A percentile compares a stretch with the other conserved stretches of the same genome.
Evolutionary conservation across 2,113 vertebrate genomes (phyloP).

Genomic region (Poecilia latipinna): DNA sequence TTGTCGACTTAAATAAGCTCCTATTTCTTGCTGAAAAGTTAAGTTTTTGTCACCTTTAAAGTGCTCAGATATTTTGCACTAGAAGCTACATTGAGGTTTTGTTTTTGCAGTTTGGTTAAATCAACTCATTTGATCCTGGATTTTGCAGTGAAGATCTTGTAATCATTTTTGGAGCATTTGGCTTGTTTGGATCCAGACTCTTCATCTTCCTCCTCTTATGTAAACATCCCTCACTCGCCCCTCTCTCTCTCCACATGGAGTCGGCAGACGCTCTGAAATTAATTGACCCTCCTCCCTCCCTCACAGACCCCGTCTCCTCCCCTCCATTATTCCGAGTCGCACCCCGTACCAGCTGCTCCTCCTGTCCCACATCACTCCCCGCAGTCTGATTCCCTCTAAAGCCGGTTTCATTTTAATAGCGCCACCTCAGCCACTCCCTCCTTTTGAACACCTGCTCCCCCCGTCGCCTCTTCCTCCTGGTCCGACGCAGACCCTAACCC

Average conservation of each 20-base stretch:
- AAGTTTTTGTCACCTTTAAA: too few species aligned
- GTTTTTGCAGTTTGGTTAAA: too few species aligned
- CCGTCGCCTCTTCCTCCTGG: slow-evolving; percentile 22
- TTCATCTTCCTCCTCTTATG: neutral
- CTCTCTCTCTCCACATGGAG: slow-evolving; percentile 1
- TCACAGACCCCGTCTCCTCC: slow-evolving; percentile 1
- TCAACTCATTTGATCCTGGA: too few species aligned
- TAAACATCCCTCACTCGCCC: neutral
- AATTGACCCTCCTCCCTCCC: slow-evolving; percentile 42
- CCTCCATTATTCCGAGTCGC: neutral
- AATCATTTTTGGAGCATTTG: too few species aligned
- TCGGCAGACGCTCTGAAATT: slow-evolving; percentile 48
- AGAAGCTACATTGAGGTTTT: too few species aligned
- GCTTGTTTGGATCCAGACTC: neutral
- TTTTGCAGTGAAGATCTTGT: too few species aligned
- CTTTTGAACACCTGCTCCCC: slow-evolving; percentile 61
- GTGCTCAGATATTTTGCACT: too few species aligned
- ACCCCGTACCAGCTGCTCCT: slow-evolving; percentile 56
- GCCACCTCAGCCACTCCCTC: slow-evolving; percentile 18
- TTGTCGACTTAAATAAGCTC: too few species aligned
- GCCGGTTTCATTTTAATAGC: too few species aligned
- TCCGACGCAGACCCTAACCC: slow-evolving; percentile 27
- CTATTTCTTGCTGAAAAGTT: too few species aligned
- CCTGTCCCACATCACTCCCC: slow-evolving; percentile 14
- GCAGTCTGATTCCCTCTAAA: slow-evolving; percentile 13